Conservation (phyloP, 2,113 vertebrate genomes). For the Rhinogobius similis region DNA sequence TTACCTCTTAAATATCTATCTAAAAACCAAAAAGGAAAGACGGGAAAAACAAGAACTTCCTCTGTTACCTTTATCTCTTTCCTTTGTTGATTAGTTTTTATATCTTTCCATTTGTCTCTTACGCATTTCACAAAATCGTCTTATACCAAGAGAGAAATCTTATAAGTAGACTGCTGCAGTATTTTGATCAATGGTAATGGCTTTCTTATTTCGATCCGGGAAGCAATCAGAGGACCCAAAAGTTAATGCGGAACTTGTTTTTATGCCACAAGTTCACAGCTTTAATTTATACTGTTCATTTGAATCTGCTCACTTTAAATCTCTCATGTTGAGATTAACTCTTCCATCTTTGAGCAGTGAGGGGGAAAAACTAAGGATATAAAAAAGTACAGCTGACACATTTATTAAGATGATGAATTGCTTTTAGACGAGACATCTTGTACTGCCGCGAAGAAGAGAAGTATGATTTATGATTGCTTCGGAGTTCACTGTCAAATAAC, state of each 20-base stretch:
- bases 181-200: constrained; percentile 12
- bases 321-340: constrained; percentile 16
- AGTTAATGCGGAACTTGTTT: constrained; percentile 6
- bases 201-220: not conserved
- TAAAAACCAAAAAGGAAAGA: too few relatives aligned
- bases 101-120: not conserved
- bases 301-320: constrained; percentile 13
- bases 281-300: not conserved
- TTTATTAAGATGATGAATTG: constrained; percentile 65
- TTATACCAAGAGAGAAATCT: not conserved
- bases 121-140: not conserved
- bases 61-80: too few relatives aligned
- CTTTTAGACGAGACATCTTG: constrained; percentile 56
- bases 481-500: constrained; percentile 54
- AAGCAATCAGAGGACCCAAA: constrained; percentile 2
- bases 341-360: constrained; percentile 11
- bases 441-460: constrained; percentile 42
- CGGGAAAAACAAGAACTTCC: too few relatives aligned
- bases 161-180: not conserved
- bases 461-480: constrained; percentile 60
- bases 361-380: constrained; percentile 21
- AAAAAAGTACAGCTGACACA: constrained; percentile 37
- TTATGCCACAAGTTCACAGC: not conserved
- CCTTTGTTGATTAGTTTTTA: too few relatives aligned
- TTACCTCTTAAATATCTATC: too few relatives aligned